Base-by-base conservation (phyloP, 2,797 vertebrate species). In the Enteromius mattozi region DNA sequence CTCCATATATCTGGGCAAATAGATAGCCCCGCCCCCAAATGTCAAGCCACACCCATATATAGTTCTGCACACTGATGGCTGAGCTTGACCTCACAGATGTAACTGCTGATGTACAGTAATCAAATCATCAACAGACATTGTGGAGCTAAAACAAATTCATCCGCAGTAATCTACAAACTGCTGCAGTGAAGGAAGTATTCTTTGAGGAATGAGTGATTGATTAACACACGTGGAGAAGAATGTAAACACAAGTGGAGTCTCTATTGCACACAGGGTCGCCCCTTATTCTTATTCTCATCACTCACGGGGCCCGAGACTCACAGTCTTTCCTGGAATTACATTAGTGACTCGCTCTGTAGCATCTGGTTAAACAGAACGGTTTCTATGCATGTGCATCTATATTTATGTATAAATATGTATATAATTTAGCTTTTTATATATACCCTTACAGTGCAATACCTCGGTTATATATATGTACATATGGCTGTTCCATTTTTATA, bases 211-310 rank as follows among this genome's bases (percentile, higher is more conserved):
- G 4, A 59, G 17, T 8, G 30, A 56, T 70, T 78, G 2, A 47
- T 47, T 33, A 0, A 78, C 51, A 77, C 13, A 77, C 16, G 1
- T 33, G 1, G 8, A 72, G 65, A 47, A 40, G 66, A 78, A 78
- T 78, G 82, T 78, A 84, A 84, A 84, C 66, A 78, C 81, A 40
- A 24, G 33, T 30, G 16, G 30, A 82, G 30, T 69, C 37, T 69
- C 24, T 40, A 77, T 27, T 42, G 63, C 33, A 33, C 35, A 51
- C 35, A 69, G 47, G 45, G 21, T n/a, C 8, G 0, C 13, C 21
- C 30, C 30, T 49, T 63, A 27, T 40, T 63, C 30, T 63, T 37
- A 16, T 24, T 63, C 30, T 30, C 21, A 47, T 71, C 27, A 37
- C 8, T 70, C 65, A 78, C 45, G 5, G 33, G 40, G 37, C 49